Percentiles rank a stretch among this genome's conserved stretches.
phyloP scores from a whole-genome alignment of 64 coral and sea anemone species.

The Pachyseris speciosa region DNA sequence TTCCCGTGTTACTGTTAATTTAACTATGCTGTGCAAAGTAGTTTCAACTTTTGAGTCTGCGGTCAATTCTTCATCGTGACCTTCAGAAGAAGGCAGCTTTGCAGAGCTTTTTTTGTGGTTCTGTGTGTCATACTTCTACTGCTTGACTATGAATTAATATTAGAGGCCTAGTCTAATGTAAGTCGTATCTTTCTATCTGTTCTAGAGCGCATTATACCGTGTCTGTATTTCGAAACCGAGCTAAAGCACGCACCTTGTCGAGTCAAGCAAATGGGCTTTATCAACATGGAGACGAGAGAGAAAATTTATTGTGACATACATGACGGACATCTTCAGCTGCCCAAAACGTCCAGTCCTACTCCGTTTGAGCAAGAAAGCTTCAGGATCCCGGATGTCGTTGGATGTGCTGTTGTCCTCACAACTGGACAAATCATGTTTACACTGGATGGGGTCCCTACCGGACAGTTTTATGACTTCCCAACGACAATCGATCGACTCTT shows the following conservation, averaged over 20 bases:
- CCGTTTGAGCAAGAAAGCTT: slow-evolving; percentile 62
- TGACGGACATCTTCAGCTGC: slow-evolving; percentile 76
- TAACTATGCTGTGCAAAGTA: too few relatives aligned
- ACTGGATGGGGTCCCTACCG: slow-evolving; percentile 85
- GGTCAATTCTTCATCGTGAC: neutral
- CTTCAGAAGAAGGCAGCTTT: neutral
- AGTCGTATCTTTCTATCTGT: neutral
- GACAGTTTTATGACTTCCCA: slow-evolving; percentile 79
- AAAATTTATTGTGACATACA: slow-evolving; percentile 89
- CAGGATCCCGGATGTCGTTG: slow-evolving; percentile 89
- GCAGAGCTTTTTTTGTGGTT: too few relatives aligned
- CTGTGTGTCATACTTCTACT: too few relatives aligned
- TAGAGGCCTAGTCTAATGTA: too few relatives aligned
- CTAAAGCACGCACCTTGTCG: slow-evolving; percentile 76
- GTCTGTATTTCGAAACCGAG: slow-evolving; percentile 93
- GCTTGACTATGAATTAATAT: too few relatives aligned
- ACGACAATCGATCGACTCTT: slow-evolving; percentile 52
- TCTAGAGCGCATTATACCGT: slow-evolving; percentile 75
- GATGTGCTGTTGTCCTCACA: slow-evolving; percentile 89
- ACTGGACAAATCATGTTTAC: slow-evolving; percentile 91
- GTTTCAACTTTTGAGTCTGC: too few relatives aligned
- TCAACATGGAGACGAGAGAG: slow-evolving; percentile 57
- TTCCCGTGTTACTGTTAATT: too few relatives aligned
- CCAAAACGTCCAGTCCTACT: slow-evolving; percentile 52
- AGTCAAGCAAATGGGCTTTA: slow-evolving; percentile 84